phyloP scores from a whole-genome alignment of 2,797 vertebrate genomes.

The Pelobates cultripes region DNA sequence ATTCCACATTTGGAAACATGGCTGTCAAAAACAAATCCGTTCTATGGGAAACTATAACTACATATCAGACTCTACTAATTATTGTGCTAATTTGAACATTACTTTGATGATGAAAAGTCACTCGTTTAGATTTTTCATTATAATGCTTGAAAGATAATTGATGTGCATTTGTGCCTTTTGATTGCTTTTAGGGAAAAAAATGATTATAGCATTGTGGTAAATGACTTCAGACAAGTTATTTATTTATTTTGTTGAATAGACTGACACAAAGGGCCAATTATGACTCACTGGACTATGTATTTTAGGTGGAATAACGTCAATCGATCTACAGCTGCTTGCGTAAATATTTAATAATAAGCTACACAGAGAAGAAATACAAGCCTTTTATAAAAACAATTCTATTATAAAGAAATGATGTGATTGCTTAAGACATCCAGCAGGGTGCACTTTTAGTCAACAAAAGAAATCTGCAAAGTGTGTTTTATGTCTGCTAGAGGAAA shows the following conservation, averaged over 20 bases:
- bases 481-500: not conserved
- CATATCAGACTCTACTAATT: too few species aligned
- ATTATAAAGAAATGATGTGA: not conserved
- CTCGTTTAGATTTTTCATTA: not conserved
- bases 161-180: not conserved
- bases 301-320: constrained; percentile 4
- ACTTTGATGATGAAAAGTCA: not conserved
- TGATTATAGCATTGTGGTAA: not conserved
- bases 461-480: not conserved
- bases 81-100: not conserved
- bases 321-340: not conserved
- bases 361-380: not conserved
- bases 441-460: constrained; percentile 2
- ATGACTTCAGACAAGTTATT: constrained; percentile 1
- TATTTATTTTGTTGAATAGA: not conserved
- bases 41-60: too few species aligned
- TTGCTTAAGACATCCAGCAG: constrained; percentile 16
- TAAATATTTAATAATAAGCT: constrained; percentile 4
- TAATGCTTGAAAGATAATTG: not conserved
- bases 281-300: constrained; percentile 16
- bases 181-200: not conserved
- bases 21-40: too few species aligned
- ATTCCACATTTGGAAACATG: too few species aligned
- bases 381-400: not conserved
- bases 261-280: not conserved